These are phyloP conservation scores for Babyrousa celebensis DNA, from an alignment of 2,797 vertebrate genomes.

Conservation along the genomic window DNA sequence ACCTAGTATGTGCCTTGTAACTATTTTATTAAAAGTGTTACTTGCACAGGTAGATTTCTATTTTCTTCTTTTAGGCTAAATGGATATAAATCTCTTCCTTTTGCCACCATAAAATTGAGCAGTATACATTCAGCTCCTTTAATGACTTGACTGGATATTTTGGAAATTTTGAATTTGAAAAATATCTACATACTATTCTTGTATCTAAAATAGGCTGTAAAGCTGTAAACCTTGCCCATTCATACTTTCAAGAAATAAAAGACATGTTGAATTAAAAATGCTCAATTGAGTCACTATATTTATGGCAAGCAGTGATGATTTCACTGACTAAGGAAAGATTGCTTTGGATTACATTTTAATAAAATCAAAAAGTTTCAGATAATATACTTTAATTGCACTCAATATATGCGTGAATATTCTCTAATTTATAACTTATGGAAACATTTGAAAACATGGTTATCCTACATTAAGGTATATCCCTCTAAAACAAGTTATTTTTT, in stretches of 20 bases:
- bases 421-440: background rate
- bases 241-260: slow-evolving; percentile 63
- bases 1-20: background rate
- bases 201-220: slow-evolving; percentile 2
- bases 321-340: background rate
- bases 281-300: background rate
- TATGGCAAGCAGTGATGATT: background rate
- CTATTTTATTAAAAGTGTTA: background rate
- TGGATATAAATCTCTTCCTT: background rate
- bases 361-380: slow-evolving; percentile 10
- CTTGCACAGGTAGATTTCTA: background rate
- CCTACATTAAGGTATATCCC: background rate
- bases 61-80: background rate
- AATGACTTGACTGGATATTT: background rate
- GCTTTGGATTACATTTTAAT: slow-evolving; percentile 36
- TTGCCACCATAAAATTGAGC: background rate
- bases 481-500: slow-evolving; percentile 46
- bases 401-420: background rate
- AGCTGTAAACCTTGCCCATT: background rate
- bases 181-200: background rate
- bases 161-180: background rate
- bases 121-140: background rate
- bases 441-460: slow-evolving; percentile 36
- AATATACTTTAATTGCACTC: background rate
- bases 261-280: background rate